phyloP scores from a whole-genome alignment of 2,113 vertebrate species.

The rabbit (Oryctolagus cuniculus) region mOryCun1.1 NC_091436.1:32686001-32686500 shows the following conservation, averaged over 20 bases:
- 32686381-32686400: too few species aligned
- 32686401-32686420: too few species aligned
- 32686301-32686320: too few species aligned
- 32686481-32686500: too few species aligned
- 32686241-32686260: neutral
- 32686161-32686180: neutral
- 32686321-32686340: too few species aligned
- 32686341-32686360: too few species aligned
- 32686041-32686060: neutral
- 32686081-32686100: neutral
- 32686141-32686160: neutral
- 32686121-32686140: neutral
- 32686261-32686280: too few species aligned
- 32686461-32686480: too few species aligned
- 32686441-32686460: too few species aligned
- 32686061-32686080: neutral
- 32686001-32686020: conserved; percentile 19
- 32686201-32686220: neutral
- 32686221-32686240: neutral
- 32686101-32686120: neutral
- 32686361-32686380: too few species aligned
- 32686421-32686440: too few species aligned
- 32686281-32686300: too few species aligned
- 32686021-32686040: conserved; percentile 4
- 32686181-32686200: neutral